A percentile compares a stretch with the other conserved stretches of the same genome.
Evolutionary conservation across 2,113 vertebrate species (phyloP).

Genomic region (Penelope pileata): DNA sequence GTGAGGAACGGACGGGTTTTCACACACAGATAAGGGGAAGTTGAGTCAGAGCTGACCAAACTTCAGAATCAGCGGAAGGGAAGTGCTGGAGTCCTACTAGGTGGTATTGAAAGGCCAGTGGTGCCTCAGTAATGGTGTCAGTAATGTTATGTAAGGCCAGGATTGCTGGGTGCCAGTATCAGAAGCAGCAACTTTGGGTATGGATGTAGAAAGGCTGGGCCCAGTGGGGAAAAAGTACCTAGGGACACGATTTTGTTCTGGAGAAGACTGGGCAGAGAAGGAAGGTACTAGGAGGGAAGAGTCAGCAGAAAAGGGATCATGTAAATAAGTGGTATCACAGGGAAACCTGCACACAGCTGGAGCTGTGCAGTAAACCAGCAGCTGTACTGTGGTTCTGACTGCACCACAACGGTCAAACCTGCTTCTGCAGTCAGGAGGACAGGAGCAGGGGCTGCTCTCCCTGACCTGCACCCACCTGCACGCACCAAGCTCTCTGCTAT

Average conservation of each 20-base stretch:
- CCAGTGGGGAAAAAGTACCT: neutral
- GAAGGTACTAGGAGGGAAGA: neutral
- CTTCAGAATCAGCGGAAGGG: neutral
- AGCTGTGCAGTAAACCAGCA: neutral
- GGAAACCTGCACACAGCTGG: neutral
- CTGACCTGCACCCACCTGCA: neutral
- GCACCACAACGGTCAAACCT: neutral
- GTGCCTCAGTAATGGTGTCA: neutral
- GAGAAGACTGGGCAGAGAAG: neutral
- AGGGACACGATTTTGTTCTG: neutral
- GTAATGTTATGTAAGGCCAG: neutral
- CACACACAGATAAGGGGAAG: fast-evolving
- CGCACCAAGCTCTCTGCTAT: fast-evolving
- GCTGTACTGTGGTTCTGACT: neutral
- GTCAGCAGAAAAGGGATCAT: neutral
- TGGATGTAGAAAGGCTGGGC: neutral
- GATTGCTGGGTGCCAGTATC: neutral
- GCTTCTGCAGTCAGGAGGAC: neutral
- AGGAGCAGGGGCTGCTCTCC: neutral
- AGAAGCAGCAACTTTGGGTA: neutral
- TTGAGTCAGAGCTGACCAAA: neutral
- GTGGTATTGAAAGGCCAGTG: neutral
- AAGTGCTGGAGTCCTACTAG: neutral
- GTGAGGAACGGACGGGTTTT: neutral
- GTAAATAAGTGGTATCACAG: fast-evolving